Evolutionary conservation across 2,888 invertebrate species (phyloP).

Genomic region (Mimachlamys varia): DNA sequence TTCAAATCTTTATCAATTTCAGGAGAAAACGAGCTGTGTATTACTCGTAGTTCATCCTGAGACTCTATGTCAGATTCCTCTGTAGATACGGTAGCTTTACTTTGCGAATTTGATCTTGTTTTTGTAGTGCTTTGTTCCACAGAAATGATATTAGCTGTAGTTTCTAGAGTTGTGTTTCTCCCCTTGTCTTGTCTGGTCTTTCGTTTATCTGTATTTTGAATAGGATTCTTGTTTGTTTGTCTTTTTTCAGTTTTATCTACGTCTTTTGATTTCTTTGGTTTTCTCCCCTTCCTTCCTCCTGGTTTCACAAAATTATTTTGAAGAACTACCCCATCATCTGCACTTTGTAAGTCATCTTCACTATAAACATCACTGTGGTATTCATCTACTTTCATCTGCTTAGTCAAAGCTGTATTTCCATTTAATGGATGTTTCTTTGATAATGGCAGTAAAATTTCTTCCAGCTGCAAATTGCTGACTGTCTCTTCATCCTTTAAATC

Average conservation of each 20-base stretch:
- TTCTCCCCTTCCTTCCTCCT: slow-evolving; percentile 36
- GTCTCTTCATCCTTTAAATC: no score
- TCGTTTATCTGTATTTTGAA: not conserved
- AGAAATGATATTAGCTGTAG: not conserved
- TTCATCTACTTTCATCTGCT: not conserved
- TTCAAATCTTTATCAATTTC: not conserved
- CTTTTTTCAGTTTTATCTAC: not conserved
- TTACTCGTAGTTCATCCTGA: not conserved
- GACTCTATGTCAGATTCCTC: not conserved
- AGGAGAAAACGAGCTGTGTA: not conserved
- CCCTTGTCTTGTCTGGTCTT: not conserved
- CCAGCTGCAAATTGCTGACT: no score
- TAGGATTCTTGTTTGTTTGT: not conserved
- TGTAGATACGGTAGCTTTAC: not conserved
- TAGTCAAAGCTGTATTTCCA: not conserved
- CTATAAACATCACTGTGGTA: not conserved
- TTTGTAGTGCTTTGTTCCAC: not conserved
- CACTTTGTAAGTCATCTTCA: slow-evolving; percentile 43
- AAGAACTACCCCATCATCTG: slow-evolving; percentile 39
- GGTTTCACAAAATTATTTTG: slow-evolving; percentile 45
- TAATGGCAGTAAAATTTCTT: not conserved
- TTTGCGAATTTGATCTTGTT: not conserved
- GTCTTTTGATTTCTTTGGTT: not conserved
- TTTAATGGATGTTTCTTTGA: not conserved
- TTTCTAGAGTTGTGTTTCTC: not conserved